A percentile compares a stretch with the other conserved stretches of the same genome.
Conservation (phyloP, 2,797 vertebrate genomes). For the Rhinogobio ventralis region DNA sequence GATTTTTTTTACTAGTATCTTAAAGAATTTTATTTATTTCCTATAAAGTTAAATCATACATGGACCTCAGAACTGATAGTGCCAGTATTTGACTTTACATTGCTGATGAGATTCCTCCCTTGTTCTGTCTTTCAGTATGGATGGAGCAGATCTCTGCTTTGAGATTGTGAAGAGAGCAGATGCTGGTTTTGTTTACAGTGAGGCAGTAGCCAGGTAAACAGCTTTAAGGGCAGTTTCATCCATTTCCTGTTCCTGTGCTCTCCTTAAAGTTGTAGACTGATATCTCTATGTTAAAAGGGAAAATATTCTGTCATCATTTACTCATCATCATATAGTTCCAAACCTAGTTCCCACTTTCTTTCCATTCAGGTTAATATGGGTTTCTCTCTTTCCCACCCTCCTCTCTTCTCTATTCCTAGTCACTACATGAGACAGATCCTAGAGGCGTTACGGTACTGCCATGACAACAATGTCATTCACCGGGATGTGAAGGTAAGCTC, state of each 20-base stretch:
- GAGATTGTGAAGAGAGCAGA: conserved; percentile 99
- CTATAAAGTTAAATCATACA: not conserved
- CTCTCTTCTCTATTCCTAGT: conserved; percentile 77
- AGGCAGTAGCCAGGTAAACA: conserved; percentile 94
- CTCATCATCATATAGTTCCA: not conserved
- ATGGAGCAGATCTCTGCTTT: conserved; percentile 97
- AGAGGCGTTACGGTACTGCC: conserved; percentile 96
- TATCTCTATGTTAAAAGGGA: not conserved
- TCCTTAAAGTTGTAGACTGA: not conserved
- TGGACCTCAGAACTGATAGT: not conserved
- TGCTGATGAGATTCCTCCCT: not conserved
- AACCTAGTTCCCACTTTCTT: not conserved
- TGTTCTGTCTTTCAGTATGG: conserved; percentile 83
- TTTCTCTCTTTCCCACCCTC: not conserved
- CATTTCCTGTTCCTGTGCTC: not conserved
- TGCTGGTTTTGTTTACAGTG: conserved; percentile 98
- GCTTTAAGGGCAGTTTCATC: not conserved
- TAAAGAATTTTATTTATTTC: not conserved
- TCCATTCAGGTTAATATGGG: not conserved
- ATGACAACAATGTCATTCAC: conserved; percentile 99
- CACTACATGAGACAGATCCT: conserved; percentile 99
- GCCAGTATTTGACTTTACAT: not conserved
- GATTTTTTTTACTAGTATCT: not conserved
- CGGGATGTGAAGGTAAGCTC: conserved; percentile 94
- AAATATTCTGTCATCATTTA: not conserved